Evolutionary conservation across 53 echinoderm and acorn worm species (phyloP), one percentile per base, ranked within the genome.

Genomic region (Hippasteria phrygiana): DNA sequence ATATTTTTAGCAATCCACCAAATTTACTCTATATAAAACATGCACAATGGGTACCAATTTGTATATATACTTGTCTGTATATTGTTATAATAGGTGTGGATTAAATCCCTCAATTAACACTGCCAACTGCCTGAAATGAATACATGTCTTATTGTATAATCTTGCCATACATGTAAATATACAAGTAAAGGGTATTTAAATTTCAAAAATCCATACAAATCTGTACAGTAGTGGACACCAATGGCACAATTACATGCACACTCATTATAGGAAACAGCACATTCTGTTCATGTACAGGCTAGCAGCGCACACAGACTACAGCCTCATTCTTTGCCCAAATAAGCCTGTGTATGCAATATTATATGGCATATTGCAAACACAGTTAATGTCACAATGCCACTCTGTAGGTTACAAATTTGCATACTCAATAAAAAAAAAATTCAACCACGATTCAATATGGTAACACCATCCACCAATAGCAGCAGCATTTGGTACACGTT

Each of bases 241-340:
- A 13, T 9, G 6, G 47, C 47, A 47, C 47, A 9, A 47, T 13
- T 13, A 6, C 13, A 47, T 47, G n/a, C 22, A n/a, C 4, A 35
- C 16, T 6, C 77, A 50, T 53, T 35, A 33, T 59, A 22, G 5
- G 43, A 43, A 62, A 81, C 41, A 62, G 20, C 66, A 40, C 18
- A 3, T 35, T 8, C 32, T 14, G 24, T 33, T n/a, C 67, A 83
- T 34, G 39, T 27, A 78, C 65, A 42, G 6, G 33, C 34, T 9
- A 51, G 56, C 36, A 77, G 40, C 10, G 70, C 26, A 29, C 53
- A 50, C 53, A 43, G 1, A 7, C 5, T 50, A 75, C 75, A 29
- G 75, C 28, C 36, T 85, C 70, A 85, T 85, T 53, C 85, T 71
- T 85, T 85, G 85, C 71, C 85, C 85, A 85, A 85, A 85, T 85